Conservation (phyloP, 2,888 invertebrate species). For the Hydroisotoma schaefferi region DNA sequence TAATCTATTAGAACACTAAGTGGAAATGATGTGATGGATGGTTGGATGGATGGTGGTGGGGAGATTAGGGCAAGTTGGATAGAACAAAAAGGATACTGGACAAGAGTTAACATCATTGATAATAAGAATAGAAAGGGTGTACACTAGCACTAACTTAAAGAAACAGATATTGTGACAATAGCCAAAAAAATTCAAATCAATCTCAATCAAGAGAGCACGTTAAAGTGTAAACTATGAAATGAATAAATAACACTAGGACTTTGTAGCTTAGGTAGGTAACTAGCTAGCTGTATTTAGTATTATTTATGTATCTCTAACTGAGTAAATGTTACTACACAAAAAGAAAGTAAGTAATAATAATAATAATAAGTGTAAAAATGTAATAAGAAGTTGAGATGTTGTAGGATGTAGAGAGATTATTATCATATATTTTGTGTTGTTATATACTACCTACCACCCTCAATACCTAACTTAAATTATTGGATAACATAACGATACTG, state of each 20-base stretch:
- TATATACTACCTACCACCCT: too few relatives aligned
- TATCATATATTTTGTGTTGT: conserved; percentile 6
- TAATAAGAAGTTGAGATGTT: neutral
- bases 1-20: neutral
- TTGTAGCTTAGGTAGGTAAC: too few relatives aligned
- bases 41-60: too few relatives aligned
- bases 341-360: conserved; percentile 4
- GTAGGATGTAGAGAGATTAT: conserved; percentile 6
- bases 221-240: conserved; percentile 7
- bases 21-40: neutral
- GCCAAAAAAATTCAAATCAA: conserved; percentile 11
- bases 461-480: too few relatives aligned
- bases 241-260: too few relatives aligned
- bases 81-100: neutral
- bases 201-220: conserved; percentile 9
- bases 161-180: conserved; percentile 18
- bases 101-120: neutral
- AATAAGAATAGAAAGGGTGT: neutral
- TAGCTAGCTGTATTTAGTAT: too few relatives aligned
- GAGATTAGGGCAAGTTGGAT: neutral
- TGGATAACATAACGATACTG: too few relatives aligned
- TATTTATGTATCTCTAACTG: too few relatives aligned
- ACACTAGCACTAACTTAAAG: conserved; percentile 8
- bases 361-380: conserved; percentile 7
- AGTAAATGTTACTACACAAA: too few relatives aligned